These are phyloP conservation scores for Eptatretus burgeri DNA, from an alignment of 2,113 vertebrate species.

Conservation along the genomic window DNA sequence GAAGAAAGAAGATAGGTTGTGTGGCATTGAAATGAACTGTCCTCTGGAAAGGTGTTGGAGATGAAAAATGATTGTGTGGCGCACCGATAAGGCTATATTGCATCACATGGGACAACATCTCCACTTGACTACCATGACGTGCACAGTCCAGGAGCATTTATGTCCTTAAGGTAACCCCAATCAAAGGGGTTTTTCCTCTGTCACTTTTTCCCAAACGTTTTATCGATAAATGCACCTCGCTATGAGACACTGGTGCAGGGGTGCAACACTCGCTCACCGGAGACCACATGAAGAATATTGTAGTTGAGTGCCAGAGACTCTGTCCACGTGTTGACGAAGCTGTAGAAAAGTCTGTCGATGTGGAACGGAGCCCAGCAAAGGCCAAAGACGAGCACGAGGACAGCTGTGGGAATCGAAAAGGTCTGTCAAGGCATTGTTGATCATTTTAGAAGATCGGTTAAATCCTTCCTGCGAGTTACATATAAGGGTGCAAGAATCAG, in stretches of 20 bases:
- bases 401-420: constrained; percentile 15
- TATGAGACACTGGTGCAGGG: too few species aligned
- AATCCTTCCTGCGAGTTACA: too few species aligned
- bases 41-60: neutral
- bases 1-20: neutral
- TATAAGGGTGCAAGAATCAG: too few species aligned
- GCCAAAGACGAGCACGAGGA: constrained; percentile 25
- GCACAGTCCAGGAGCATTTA: neutral
- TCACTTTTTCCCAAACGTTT: neutral
- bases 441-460: too few species aligned
- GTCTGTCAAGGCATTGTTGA: neutral
- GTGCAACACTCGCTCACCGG: constrained; percentile 16
- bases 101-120: neutral
- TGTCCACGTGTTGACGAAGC: constrained; percentile 27
- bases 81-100: constrained; percentile 1
- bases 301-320: constrained; percentile 23
- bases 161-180: too few species aligned
- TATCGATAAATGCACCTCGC: too few species aligned
- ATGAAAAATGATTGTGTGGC: neutral
- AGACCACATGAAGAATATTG: constrained; percentile 27
- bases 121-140: neutral
- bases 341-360: constrained; percentile 27
- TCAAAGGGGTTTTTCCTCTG: neutral
- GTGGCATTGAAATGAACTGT: neutral
- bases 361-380: constrained; percentile 33